These are phyloP conservation scores for Odocoileus virginianus DNA, from an alignment of 2,113 vertebrate genomes.

Conservation along the genomic window DNA sequence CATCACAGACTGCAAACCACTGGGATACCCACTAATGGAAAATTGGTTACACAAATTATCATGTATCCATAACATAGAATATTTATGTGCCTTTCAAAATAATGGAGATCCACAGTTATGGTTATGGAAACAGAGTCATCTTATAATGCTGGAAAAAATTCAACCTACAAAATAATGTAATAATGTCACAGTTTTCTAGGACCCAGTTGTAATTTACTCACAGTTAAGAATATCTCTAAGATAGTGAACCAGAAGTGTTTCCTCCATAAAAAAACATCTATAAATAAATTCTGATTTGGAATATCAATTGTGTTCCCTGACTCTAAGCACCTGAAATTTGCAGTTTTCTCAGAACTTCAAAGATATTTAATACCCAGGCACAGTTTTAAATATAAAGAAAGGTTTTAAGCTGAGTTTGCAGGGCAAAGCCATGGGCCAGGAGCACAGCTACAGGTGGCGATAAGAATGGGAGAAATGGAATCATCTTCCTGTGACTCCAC, in stretches of 20 bases:
- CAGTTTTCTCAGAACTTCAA: neutral
- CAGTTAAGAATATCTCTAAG: neutral
- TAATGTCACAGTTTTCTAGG: neutral
- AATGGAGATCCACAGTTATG: neutral
- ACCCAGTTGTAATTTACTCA: neutral
- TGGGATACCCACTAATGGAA: neutral
- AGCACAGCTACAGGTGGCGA: neutral
- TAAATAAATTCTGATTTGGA: neutral
- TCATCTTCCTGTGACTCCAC: neutral
- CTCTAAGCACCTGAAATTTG: neutral
- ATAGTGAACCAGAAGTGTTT: neutral
- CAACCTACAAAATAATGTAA: neutral
- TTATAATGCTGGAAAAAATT: neutral
- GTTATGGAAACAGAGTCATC: neutral
- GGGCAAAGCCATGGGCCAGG: neutral
- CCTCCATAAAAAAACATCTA: neutral
- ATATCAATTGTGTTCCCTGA: neutral
- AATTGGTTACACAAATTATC: neutral
- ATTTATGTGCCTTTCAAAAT: neutral
- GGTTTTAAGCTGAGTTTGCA: neutral
- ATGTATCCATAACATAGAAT: neutral
- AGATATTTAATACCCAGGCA: neutral
- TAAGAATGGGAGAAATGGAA: neutral
- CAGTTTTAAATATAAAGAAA: conserved; percentile 28
- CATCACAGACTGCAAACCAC: neutral